A percentile compares a stretch with the other conserved stretches of the same genome.
Conservation (phyloP, 2,797 vertebrate genomes). For the Melanogrammus aeglefinus region DNA sequence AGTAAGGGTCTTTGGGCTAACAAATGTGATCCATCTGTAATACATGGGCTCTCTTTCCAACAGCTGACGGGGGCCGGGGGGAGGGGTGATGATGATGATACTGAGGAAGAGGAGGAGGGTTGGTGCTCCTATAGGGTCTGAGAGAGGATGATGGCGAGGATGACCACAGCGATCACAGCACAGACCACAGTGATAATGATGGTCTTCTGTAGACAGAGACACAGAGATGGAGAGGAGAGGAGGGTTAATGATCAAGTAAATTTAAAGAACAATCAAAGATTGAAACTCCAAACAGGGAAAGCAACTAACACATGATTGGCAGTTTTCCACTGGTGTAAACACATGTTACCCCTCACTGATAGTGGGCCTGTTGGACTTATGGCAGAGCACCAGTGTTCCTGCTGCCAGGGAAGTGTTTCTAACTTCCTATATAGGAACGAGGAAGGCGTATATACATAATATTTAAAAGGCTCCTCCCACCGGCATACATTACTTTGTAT, state of each 20-base stretch:
- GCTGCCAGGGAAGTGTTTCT: not conserved
- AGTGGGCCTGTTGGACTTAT: not conserved
- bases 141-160: constrained; percentile 68
- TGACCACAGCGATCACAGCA: constrained; percentile 57
- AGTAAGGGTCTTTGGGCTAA: constrained; percentile 4
- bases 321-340: not conserved
- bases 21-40: constrained; percentile 9
- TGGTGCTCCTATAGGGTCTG: constrained; percentile 52
- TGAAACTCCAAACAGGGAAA: not conserved
- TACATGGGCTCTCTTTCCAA: not conserved
- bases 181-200: constrained; percentile 61
- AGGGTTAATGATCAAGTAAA: not conserved
- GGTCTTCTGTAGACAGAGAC: constrained; percentile 61
- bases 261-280: not conserved
- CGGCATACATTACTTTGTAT: not conserved
- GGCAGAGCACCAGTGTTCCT: not conserved
- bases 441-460: too few relatives aligned
- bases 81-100: constrained; percentile 34
- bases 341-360: not conserved
- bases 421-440: not conserved
- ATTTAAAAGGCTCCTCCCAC: not conserved
- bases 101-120: not conserved
- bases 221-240: not conserved
- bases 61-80: constrained; percentile 30
- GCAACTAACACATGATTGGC: constrained; percentile 10